Evolutionary conservation across 1,140 invertebrate genomes (phyloP), one percentile per base, ranked within the genome.

Genomic region (Forficula auricularia): DNA sequence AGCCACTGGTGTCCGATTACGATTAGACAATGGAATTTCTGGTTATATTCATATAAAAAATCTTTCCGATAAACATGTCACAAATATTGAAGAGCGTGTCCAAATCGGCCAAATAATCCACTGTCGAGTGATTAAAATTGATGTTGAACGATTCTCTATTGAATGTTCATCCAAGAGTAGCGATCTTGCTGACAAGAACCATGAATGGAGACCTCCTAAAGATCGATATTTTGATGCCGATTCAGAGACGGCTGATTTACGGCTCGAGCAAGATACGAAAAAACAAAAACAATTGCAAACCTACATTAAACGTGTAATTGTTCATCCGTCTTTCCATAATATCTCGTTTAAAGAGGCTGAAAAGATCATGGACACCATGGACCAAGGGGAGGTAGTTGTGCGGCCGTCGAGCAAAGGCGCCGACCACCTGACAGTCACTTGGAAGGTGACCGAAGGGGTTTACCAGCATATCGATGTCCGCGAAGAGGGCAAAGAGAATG

Each of bases 261-360:
- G 82, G 38, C 71, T 73, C 35, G 85, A 89, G 51, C 75, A 78
- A 41, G 83, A 91, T 38, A 71, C 77, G 4, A 86, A 83, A 51
- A 83, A 89, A 54, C 62, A 77, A 3, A 81, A 85, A 56, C 68
- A 78, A 53, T 62, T 79, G 31, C 75, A 82, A 60, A 83, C 79
- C 35, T 91, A 83, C 58, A 80, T 92, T 1, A 97, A 96, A 52
- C 70, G 96, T 6, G 91, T 98, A 0, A 98, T 98, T 43, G 85
- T 94, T 13, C 96, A 99, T 70, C 92, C 91, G 0, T 79, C 84
- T 0, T 99, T 98, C 65, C 83, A 96, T 50, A 99, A 99, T 58
- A 90, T 98, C 47, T 85, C 83, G 9, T 98, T 82, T 58, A 73
- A 77, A 0, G 88, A 97, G 55, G 84, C 88, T 1, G 88, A 95